Evolutionary conservation across 2,888 invertebrate species (phyloP).

Genomic region (Drosophila paramelanica): DNA sequence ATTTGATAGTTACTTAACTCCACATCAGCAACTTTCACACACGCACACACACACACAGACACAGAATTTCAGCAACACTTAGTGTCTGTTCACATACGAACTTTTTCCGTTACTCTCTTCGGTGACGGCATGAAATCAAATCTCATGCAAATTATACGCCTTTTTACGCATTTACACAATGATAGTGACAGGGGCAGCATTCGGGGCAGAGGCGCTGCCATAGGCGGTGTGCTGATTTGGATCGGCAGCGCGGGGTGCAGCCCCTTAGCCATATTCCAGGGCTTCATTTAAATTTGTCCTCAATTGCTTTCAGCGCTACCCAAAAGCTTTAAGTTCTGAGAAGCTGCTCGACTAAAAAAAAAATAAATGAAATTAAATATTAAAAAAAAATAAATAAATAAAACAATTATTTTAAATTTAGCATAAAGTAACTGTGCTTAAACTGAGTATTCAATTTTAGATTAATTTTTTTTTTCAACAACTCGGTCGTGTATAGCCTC

Average conservation of each 20-base stretch:
- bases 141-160: constrained; percentile 77
- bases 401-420: not conserved
- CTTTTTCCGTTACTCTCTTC: constrained; percentile 31
- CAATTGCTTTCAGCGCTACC: constrained; percentile 51
- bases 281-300: constrained; percentile 64
- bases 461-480: not conserved
- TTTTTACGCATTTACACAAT: constrained; percentile 71
- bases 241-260: constrained; percentile 3
- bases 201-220: constrained; percentile 2
- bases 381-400: not conserved
- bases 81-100: constrained; percentile 17
- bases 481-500: constrained; percentile 2
- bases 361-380: not conserved
- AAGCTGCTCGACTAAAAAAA: constrained; percentile 13
- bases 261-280: constrained; percentile 25
- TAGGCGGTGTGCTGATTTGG: constrained; percentile 31
- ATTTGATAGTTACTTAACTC: constrained; percentile 14
- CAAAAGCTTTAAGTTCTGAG: constrained; percentile 1
- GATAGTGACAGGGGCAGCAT: constrained; percentile 27
- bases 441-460: no score
- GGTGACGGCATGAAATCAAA: constrained; percentile 67
- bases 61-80: constrained; percentile 19
- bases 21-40: not conserved
- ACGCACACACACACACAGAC: not conserved
- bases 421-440: not conserved